phyloP scores from a whole-genome alignment of 2,888 invertebrate species.

The Lepidonotus clava region DNA sequence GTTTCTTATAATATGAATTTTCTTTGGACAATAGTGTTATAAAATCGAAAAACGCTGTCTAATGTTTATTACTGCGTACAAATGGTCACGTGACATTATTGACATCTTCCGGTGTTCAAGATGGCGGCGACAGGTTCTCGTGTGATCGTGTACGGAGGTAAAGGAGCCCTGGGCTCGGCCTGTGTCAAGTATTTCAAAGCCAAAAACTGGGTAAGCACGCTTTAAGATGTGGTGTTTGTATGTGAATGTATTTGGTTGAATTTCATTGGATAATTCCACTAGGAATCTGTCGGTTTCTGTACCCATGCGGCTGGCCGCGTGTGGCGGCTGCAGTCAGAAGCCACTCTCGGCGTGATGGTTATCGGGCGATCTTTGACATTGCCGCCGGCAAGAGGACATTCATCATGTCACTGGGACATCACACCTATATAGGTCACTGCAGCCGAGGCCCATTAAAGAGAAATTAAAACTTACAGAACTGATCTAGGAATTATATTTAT shows the following conservation, averaged over 20 bases:
- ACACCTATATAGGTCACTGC: not conserved
- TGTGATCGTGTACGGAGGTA: slow-evolving; percentile 95
- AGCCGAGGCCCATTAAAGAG: too few species aligned
- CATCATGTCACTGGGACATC: not conserved
- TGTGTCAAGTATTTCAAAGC: slow-evolving; percentile 94
- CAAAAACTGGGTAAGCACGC: slow-evolving; percentile 89
- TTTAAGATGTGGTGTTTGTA: too few species aligned
- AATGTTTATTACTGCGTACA: slow-evolving; percentile 41
- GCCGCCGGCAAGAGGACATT: slow-evolving; percentile 20
- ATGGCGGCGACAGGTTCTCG: slow-evolving; percentile 62
- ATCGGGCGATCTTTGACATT: slow-evolving; percentile 5
- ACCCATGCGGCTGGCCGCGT: too few species aligned
- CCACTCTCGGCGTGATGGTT: not conserved
- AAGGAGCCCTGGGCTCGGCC: slow-evolving; percentile 95
- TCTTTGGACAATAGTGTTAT: not conserved
- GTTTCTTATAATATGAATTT: not conserved
- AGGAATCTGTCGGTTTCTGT: not conserved
- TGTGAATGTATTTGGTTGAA: too few species aligned
- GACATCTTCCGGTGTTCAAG: slow-evolving; percentile 20
- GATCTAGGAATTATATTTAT: too few species aligned
- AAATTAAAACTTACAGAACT: too few species aligned
- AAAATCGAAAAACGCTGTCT: not conserved
- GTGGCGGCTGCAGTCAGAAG: not conserved
- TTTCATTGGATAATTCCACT: too few species aligned
- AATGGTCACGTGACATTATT: not conserved